Evolutionary conservation across 2,888 invertebrate species (phyloP).

Genomic region (Ennomos erosarius): DNA sequence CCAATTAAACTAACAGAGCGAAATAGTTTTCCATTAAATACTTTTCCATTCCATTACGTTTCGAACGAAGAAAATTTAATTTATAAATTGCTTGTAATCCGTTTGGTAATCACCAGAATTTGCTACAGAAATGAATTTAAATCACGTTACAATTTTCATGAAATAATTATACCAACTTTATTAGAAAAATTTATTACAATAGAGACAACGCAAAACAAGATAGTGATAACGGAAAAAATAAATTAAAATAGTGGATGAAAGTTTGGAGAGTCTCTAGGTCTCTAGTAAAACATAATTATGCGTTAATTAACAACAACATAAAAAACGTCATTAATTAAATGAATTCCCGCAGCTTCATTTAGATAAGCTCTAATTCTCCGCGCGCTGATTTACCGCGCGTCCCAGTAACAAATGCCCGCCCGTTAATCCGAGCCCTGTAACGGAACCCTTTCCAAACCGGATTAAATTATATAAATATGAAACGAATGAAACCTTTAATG

Average conservation of each 20-base stretch:
- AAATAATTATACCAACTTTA: too few species aligned
- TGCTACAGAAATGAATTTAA: not conserved
- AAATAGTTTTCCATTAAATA: not conserved
- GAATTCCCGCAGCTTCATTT: conserved; percentile 19
- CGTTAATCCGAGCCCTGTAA: conserved; percentile 21
- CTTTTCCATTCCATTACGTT: conserved; percentile 4
- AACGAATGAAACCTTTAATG: not conserved
- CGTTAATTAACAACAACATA: too few species aligned
- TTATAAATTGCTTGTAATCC: not conserved
- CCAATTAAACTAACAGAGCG: conserved; percentile 7
- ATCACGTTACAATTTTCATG: too few species aligned
- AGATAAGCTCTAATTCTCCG: conserved; percentile 22
- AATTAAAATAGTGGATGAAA: too few species aligned
- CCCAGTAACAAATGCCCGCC: conserved; percentile 14
- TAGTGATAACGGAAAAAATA: too few species aligned
- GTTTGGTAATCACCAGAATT: not conserved
- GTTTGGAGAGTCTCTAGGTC: too few species aligned
- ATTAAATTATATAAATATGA: conserved; percentile 2
- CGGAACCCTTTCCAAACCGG: not conserved
- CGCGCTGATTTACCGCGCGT: conserved; percentile 18
- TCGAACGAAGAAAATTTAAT: not conserved
- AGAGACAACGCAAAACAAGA: too few species aligned
- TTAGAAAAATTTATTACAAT: too few species aligned
- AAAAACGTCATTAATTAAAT: conserved; percentile 12
- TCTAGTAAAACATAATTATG: too few species aligned